Evolutionary conservation across 2,797 vertebrate genomes (phyloP), one percentile per base, ranked within the genome.

Genomic region (Diglossa cyanea): DNA sequence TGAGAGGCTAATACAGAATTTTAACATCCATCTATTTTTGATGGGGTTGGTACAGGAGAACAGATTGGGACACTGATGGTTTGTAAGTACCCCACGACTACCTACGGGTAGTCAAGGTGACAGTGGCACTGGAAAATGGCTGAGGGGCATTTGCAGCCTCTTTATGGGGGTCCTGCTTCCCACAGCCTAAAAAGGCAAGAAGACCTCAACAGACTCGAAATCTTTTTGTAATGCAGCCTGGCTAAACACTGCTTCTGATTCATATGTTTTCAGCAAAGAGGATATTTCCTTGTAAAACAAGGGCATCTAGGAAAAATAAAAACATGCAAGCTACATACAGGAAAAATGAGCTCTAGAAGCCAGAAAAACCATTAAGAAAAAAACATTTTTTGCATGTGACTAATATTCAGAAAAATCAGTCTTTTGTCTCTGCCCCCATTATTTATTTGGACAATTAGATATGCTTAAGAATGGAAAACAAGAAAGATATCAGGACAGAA

Each of bases 391-490:
- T 78, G 70, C 55, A 57, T 5, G 0, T 54, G 45, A 78, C 4
- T 65, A 26, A 66, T 35, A 78, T 54, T 91, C 48, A 73, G 70
- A 81, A 90, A 95, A 94, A 90, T 62, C 58, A 31, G 79, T 28
- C 66, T 81, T 94, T 86, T 76, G 35, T 67, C 15, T 39, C 68
- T 72, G 44, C 12, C 21, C 15, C 28, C 2, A 8, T 18, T 12
- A 3, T 68, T 77, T 88, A 88, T 79, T 93, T 20, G 8, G 55
- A 57, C 5, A 2, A 96, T 97, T 96, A 96, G 91, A 90, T 93
- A 93, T 50, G 86, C 96, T 96, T 97, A 96, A 96, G 92, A 95
- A 96, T 91, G 96, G 77, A 96, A 90, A 95, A 66, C 54, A 61
- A 95, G 80, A 96, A 95, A 90, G 73, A 95, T 86, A 85, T 1